Evolutionary conservation across 2,797 vertebrate species (phyloP), one percentile per base, ranked within the genome.

Genomic region (Anomalospiza imberbis): DNA sequence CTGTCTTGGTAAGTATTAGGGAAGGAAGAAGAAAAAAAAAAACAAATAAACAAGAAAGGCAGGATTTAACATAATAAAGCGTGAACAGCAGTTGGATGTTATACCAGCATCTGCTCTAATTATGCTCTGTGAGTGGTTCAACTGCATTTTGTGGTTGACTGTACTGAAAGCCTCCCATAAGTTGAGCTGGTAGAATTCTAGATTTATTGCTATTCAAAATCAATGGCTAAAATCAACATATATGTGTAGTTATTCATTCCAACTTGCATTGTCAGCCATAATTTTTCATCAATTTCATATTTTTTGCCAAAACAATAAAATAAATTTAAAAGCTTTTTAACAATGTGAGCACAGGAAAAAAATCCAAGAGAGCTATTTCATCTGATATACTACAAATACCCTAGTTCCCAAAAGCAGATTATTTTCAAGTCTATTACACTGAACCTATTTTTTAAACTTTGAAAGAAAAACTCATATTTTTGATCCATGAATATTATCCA

Each of bases 51-150:
- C 88, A 93, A 83, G 94, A 90, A 86, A 93, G 55, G 55, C 91
- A 86, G 58, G 83, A 80, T 89, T 93, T 89, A 86, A 80, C 86
- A 87, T 78, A 95, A 89, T 79, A 91, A 89, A 2, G 32, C 11
- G 2, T 83, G 92, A 95, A 85, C 77, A 95, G 84, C 93, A 93
- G 88, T 94, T 82, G 88, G 81, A 89, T 61, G 84, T 67, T 94
- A 55, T 44, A 91, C 90, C 93, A 95, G 92, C 91, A 95, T 94
- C 94, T 95, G 95, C 95, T 97, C 74, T 93, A 92, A 95, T 92
- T 95, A 85, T 15, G 50, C 68, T 55, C 45, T 91, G 50, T 48
- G 92, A 93, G 91, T 53, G 91, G 91, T 65, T 96, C 91, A 29
- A 67, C 94, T 85, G 92, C 95, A 85, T 88, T 95, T 89, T 95